Evolutionary conservation across 2,888 invertebrate species (phyloP), one percentile per base, ranked within the genome.

Genomic region (Serrognathus titanus): DNA sequence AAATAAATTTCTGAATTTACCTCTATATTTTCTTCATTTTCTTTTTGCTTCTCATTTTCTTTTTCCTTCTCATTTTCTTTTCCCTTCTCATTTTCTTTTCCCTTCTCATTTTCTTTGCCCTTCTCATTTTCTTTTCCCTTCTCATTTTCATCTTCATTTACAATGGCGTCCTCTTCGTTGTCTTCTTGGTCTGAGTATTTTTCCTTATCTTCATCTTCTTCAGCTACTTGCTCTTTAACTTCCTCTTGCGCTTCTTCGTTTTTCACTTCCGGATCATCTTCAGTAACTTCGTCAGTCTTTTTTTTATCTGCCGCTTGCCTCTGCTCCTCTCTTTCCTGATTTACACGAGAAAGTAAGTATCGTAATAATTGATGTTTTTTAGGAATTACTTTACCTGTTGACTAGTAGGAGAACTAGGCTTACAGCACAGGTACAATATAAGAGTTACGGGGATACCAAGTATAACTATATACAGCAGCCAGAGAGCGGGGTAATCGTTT

Each of bases 401-500:
- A 69, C 67, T 68, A 67, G 69, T 61, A 20, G 73, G 67, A 61
- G 73, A 69, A 65, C 72, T 69, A 49, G 81, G 76, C 58, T 82
- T 83, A 79, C 90, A 94, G 82, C 92, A 93, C 75, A 88, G 85
- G 79, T 92, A 93, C 69, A 92, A 83, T 72, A 90, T 75, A 69
- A 91, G 80, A 52, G 92, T 87, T 71, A 96, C 82, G 48, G 95
- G 86, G 57, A 94, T 78, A 71, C 92, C 89, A 70, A 89, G 79
- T 57, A 86, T 84, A 64, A 95, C 78, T 70, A 94, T 83, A 79
- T 90, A 90, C 52, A 94, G 87, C 48, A 86, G 92, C 89, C 93
- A 97, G 70, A 95, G 82, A 89, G 94, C 93, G 35, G 97, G 97
- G 74, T 92, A 86, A 62, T 92, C 89, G 68, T 89, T 88, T 60